Evolutionary conservation across 1,140 invertebrate species (phyloP), one percentile per base, ranked within the genome.

Genomic region (Drosophila punjabiensis): DNA sequence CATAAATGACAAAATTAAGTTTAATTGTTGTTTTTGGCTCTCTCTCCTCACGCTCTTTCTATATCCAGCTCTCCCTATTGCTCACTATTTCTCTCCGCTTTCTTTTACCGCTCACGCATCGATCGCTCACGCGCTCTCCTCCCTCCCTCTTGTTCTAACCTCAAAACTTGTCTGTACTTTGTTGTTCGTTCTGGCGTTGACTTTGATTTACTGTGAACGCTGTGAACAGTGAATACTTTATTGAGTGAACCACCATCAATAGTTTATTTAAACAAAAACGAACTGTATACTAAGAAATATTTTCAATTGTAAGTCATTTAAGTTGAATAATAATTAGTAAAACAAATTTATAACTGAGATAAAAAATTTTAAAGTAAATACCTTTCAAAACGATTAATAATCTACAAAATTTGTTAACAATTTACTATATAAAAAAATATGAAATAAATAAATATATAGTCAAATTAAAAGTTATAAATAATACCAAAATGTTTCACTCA

Each of bases 201-300:
- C 65, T 60, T 79, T 79, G 82, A 85, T 79, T 87, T 81, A 85
- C 89, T 74, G 55, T 7, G 55, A 58, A 58, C 35, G 20, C 10
- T 39, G 35, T 16, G 4, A 39, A 39, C 35, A 39, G 55, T 58
- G 9, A 39, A 58, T 24, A 39, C 35, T 39, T 4, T 14, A n/a
- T 16, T 37, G 5, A 4, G 20, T n/a, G 20, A 28, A 39, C 20
- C 13, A 39, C 20, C 13, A 11, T 10, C 0, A 20, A 35, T 10
- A 37, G 14, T 37, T 39, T n/a, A 24, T 4, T 7, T 20, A 16
- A 24, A 37, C 11, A 55, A 35, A 14, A 1, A 28, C 11, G 8
- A 4, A 13, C 13, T 14, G 4, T 3, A 24, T 28, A 16, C 16
- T 28, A 30, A 8, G 7, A 56, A 35, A 37, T 16, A 10, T 56